These are phyloP conservation scores for Paguma larvata DNA, from an alignment of 2,797 vertebrate species.

Conservation along the genomic window DNA sequence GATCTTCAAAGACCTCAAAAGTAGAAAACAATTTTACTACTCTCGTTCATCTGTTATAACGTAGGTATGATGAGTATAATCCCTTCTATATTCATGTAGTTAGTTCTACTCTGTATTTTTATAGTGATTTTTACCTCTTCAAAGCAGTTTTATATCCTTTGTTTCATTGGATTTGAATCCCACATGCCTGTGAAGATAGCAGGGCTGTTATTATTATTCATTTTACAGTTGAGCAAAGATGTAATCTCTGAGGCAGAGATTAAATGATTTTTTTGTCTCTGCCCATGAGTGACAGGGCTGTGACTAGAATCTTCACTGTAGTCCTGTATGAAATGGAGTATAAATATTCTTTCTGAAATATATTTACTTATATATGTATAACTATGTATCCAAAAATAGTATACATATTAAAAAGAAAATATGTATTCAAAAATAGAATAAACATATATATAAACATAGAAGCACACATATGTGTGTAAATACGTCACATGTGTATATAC, in stretches of 20 bases:
- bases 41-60: not conserved
- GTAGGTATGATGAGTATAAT: not conserved
- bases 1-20: slow-evolving; percentile 41
- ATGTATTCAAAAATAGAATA: not conserved
- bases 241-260: not conserved
- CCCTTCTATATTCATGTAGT: not conserved
- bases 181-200: not conserved
- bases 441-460: not conserved
- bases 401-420: not conserved
- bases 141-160: slow-evolving; percentile 2
- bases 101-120: not conserved
- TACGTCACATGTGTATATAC: not conserved
- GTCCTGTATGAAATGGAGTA: not conserved
- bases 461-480: not conserved
- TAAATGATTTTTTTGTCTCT: slow-evolving; percentile 13
- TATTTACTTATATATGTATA: not conserved
- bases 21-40: not conserved
- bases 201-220: not conserved
- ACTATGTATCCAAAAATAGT: not conserved
- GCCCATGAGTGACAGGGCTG: not conserved
- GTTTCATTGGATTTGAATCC: not conserved
- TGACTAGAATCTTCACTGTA: not conserved
- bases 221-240: not conserved
- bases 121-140: slow-evolving; percentile 48
- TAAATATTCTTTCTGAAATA: not conserved